A percentile compares a stretch with the other conserved stretches of the same genome.
Conservation (phyloP, 2,888 invertebrate genomes). For the Cataglyphis altisquamis region DNA sequence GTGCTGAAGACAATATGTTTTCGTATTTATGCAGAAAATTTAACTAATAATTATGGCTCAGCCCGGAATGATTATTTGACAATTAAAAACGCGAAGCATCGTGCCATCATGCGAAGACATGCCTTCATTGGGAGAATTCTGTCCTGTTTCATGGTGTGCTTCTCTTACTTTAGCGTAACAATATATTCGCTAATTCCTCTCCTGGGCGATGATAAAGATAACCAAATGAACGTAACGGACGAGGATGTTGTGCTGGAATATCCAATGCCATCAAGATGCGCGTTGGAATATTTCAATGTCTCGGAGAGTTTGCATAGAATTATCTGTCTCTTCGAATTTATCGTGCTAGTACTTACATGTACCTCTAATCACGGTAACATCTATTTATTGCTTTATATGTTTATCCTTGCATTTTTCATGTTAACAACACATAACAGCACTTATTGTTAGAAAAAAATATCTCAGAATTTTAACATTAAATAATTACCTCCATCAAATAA, state of each 20-base stretch:
- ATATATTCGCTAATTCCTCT: conserved; percentile 35
- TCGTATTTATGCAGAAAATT: conserved; percentile 38
- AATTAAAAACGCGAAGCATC: conserved; percentile 4
- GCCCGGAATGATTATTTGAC: conserved; percentile 45
- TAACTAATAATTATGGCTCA: conserved; percentile 32
- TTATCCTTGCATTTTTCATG: background rate
- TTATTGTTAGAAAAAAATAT: background rate
- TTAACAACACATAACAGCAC: background rate
- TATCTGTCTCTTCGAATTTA: conserved; percentile 20
- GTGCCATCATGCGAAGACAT: conserved; percentile 43
- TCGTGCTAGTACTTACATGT: conserved; percentile 33
- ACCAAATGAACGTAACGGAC: conserved; percentile 6
- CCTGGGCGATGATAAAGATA: background rate
- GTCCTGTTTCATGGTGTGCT: conserved; percentile 29
- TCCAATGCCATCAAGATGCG: conserved; percentile 46
- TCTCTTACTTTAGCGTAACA: conserved; percentile 23
- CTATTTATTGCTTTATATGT: background rate
- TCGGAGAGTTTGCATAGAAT: conserved; percentile 15
- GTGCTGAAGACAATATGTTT: conserved; percentile 39
- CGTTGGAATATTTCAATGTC: conserved; percentile 13
- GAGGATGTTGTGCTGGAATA: conserved; percentile 4
- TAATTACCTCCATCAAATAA: background rate
- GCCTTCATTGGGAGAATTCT: conserved; percentile 38
- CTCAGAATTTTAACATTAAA: background rate
- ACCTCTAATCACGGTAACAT: conserved; percentile 50